Conservation (phyloP, 2,888 invertebrate species). For the Drosophila basisetae region DNA sequence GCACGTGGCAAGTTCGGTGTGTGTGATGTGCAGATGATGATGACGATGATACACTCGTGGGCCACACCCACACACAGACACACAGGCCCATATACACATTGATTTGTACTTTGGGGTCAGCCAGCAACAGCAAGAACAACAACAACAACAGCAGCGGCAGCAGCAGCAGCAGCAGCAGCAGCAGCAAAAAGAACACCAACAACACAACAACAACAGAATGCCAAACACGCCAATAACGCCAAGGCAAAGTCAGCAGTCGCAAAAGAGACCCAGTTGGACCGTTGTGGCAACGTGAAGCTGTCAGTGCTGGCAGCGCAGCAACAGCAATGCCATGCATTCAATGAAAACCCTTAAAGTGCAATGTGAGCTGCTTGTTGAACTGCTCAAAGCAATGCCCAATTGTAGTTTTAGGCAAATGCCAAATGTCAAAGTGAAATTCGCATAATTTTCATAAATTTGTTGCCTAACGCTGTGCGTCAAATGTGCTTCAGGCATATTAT, state of each 20-base stretch:
- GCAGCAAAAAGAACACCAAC: constrained; percentile 8
- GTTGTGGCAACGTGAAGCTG: not conserved
- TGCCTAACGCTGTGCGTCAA: not conserved
- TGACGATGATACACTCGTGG: constrained; percentile 36
- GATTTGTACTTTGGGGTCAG: constrained; percentile 80
- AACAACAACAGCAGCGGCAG: constrained; percentile 15
- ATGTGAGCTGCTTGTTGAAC: not conserved
- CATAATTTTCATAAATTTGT: not conserved
- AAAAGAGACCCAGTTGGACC: constrained; percentile 29
- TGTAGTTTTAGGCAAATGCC: not conserved
- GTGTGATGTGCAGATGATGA: constrained; percentile 45
- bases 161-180: not conserved
- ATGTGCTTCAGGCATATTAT: not conserved
- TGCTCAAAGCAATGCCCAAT: not conserved
- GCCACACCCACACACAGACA: constrained; percentile 48
- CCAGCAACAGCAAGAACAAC: constrained; percentile 48
- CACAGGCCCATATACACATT: constrained; percentile 37
- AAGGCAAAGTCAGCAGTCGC: constrained; percentile 42
- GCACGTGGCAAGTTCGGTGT: constrained; percentile 56
- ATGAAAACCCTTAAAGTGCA: not conserved
- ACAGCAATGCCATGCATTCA: not conserved
- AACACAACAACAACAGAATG: constrained; percentile 45
- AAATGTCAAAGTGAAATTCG: not conserved
- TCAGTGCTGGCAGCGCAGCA: not conserved
- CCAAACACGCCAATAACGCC: constrained; percentile 67